Conservation (phyloP, 2,888 invertebrate genomes). For the Drosophila neutralis region DNA sequence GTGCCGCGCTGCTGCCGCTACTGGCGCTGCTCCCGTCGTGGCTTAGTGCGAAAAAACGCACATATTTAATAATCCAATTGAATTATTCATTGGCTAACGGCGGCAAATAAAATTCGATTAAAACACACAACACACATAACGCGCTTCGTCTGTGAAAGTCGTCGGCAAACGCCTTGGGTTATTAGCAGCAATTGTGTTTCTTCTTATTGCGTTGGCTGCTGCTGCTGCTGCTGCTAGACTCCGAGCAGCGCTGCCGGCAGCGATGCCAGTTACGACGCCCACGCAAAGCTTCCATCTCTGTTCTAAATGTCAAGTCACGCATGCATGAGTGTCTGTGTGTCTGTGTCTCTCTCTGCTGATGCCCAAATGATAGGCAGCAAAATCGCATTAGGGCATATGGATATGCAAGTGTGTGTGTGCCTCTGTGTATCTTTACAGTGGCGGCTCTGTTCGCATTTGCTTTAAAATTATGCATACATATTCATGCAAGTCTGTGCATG, state of each 20-base stretch:
- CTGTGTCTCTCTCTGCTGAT: slow-evolving; percentile 5
- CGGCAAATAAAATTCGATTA: slow-evolving; percentile 81
- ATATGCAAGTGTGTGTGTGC: slow-evolving; percentile 12
- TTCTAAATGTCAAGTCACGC: slow-evolving; percentile 61
- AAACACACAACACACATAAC: slow-evolving; percentile 50
- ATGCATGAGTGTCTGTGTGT: slow-evolving; percentile 26
- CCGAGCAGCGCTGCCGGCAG: slow-evolving; percentile 30
- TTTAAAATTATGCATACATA: background rate
- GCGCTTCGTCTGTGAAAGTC: slow-evolving; percentile 27
- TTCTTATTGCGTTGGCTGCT: slow-evolving; percentile 67
- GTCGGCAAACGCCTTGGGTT: slow-evolving; percentile 69
- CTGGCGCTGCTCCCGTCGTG: slow-evolving; percentile 9
- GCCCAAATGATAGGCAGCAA: slow-evolving; percentile 33
- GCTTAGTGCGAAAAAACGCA: slow-evolving; percentile 38
- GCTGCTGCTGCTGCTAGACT: slow-evolving; percentile 21
- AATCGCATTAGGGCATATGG: slow-evolving; percentile 49
- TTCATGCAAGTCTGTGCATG: background rate
- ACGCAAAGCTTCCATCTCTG: slow-evolving; percentile 42
- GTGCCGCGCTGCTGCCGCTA: slow-evolving; percentile 22
- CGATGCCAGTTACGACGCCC: slow-evolving; percentile 45
- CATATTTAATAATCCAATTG: slow-evolving; percentile 77
- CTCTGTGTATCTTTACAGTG: slow-evolving; percentile 6
- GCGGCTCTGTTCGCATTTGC: background rate
- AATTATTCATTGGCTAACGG: slow-evolving; percentile 81
- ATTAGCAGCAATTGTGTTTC: slow-evolving; percentile 78